Conservation (phyloP, 2,113 vertebrate species). For the Eonycteris spelaea region DNA sequence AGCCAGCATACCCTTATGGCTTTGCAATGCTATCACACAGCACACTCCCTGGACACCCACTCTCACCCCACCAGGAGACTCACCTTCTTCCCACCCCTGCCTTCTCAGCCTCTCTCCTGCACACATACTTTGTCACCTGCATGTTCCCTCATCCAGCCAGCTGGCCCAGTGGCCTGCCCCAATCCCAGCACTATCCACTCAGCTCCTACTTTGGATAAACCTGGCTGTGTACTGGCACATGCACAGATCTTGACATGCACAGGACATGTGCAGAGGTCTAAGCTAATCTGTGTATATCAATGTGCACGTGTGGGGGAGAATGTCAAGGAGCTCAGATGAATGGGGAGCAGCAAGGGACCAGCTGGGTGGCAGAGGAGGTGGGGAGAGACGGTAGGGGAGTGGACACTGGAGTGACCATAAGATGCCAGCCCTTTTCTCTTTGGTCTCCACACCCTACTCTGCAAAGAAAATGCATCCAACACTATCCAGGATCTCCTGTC, state of each 20-base stretch:
- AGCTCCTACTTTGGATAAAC: neutral
- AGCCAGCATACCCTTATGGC: neutral
- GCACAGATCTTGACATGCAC: neutral
- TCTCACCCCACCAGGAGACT: neutral
- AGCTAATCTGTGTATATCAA: neutral
- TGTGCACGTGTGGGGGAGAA: neutral
- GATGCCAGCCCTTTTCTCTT: neutral
- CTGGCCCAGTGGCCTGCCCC: neutral
- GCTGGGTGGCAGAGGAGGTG: neutral
- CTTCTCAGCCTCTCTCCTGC: neutral
- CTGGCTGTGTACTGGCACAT: neutral
- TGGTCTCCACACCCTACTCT: neutral
- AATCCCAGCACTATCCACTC: neutral
- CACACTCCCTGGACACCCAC: neutral
- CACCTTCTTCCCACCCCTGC: neutral
- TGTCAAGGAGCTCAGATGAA: neutral
- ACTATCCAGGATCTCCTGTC: neutral
- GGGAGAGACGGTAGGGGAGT: neutral
- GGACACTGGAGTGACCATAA: neutral
- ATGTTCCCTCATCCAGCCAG: neutral
- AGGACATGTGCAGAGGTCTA: neutral
- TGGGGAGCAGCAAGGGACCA: neutral
- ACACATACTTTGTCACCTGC: neutral
- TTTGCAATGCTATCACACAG: neutral
- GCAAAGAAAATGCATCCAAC: neutral